Evolutionary conservation across 2,888 invertebrate genomes (phyloP).

Genomic region (Meloe dianella): DNA sequence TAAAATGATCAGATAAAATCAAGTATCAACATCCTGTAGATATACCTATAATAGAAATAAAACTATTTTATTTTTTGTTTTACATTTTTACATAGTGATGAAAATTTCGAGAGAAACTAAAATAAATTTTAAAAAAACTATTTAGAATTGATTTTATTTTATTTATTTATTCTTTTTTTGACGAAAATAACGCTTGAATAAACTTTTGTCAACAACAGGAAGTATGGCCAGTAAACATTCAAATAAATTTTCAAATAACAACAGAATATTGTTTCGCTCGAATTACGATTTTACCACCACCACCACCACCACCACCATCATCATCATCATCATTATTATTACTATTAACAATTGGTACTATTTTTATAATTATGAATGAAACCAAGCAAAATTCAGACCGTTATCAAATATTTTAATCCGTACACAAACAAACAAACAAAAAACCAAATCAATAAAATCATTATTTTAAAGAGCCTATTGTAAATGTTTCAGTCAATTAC

Average conservation of each 20-base stretch:
- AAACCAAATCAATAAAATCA: not conserved
- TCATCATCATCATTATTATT: too few species aligned
- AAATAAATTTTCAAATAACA: constrained; percentile 35
- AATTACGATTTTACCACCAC: constrained; percentile 26
- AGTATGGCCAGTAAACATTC: constrained; percentile 39
- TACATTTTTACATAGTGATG: constrained; percentile 19
- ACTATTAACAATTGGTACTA: not conserved
- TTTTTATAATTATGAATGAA: constrained; percentile 28
- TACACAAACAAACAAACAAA: not conserved
- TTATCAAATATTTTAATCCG: not conserved
- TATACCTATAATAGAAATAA: too few species aligned
- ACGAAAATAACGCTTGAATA: constrained; percentile 28
- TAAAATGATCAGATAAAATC: constrained; percentile 31
- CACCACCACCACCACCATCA: not conserved
- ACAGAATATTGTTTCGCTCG: constrained; percentile 35
- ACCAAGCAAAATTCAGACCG: constrained; percentile 6
- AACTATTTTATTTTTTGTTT: not conserved
- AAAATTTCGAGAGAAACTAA: constrained; percentile 15
- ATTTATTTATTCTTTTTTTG: constrained; percentile 24
- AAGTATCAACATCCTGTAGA: constrained; percentile 31
- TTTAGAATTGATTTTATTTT: too few species aligned
- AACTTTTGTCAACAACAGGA: constrained; percentile 35
- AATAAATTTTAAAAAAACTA: constrained; percentile 16
- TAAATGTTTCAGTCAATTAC: not conserved
- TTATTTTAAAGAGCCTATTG: not conserved